Conservation (phyloP, 1,140 invertebrate genomes). For the Drosophila azteca region DNA sequence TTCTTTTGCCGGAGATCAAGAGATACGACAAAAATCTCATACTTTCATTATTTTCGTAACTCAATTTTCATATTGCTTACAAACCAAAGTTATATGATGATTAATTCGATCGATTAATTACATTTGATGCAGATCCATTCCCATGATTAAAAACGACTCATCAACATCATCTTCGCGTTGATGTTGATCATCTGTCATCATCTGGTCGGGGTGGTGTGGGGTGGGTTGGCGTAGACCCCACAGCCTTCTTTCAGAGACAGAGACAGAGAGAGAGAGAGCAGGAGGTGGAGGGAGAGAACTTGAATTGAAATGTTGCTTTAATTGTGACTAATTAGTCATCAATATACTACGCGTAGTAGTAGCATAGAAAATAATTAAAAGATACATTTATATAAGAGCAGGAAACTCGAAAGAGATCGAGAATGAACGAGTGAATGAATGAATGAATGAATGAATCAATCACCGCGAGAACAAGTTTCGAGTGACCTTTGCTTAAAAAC, state of each 20-base stretch:
- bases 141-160: constrained; percentile 12
- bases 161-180: constrained; percentile 12
- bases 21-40: too few species aligned
- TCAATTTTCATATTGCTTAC: too few species aligned
- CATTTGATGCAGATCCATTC: constrained; percentile 6
- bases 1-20: too few species aligned
- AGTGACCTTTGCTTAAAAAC: constrained; percentile 37
- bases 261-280: too few species aligned
- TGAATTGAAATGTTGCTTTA: constrained; percentile 60
- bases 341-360: constrained; percentile 8
- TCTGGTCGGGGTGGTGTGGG: too few species aligned
- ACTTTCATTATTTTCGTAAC: too few species aligned
- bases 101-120: constrained; percentile 23
- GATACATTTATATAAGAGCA: constrained; percentile 49
- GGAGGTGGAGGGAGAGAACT: not conserved
- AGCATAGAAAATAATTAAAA: constrained; percentile 63
- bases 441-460: constrained; percentile 35
- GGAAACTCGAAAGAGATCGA: constrained; percentile 33
- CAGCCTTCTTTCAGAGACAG: not conserved
- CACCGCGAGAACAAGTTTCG: constrained; percentile 34
- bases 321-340: constrained; percentile 72
- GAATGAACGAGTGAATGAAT: constrained; percentile 20
- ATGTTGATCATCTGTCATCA: constrained; percentile 27
- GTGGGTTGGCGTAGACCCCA: too few species aligned
- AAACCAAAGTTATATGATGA: constrained; percentile 13